Evolutionary conservation across 2,888 invertebrate genomes (phyloP).

Genomic region (Andrena trimmerana): DNA sequence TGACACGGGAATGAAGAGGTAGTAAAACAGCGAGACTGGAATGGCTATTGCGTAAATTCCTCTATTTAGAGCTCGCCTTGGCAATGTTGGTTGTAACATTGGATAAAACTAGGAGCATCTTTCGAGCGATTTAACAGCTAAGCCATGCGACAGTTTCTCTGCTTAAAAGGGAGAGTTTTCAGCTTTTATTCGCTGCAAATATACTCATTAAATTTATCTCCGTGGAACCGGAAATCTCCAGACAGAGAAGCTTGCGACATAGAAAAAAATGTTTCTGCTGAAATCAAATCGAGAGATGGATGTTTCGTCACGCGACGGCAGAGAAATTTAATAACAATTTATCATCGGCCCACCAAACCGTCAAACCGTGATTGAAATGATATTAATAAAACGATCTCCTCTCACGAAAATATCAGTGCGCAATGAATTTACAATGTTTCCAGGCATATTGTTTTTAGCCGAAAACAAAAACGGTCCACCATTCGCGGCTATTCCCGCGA

Average conservation of each 20-base stretch:
- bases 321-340: slow-evolving; percentile 8
- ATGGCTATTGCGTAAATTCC: slow-evolving; percentile 1
- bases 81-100: neutral
- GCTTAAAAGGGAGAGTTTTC: neutral
- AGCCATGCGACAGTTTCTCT: slow-evolving; percentile 1
- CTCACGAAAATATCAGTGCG: neutral
- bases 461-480: neutral
- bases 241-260: too few species aligned
- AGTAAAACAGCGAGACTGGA: neutral
- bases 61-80: slow-evolving; percentile 2
- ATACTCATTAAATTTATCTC: neutral
- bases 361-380: neutral
- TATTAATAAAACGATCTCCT: slow-evolving; percentile 6
- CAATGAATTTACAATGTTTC: neutral
- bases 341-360: neutral
- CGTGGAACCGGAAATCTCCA: neutral
- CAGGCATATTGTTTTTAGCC: neutral
- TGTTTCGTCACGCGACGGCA: neutral
- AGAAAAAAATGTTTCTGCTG: too few species aligned
- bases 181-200: neutral
- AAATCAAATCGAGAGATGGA: too few species aligned
- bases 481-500: neutral
- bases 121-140: slow-evolving; percentile 14
- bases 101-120: neutral
- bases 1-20: neutral